Evolutionary conservation across 2,797 vertebrate genomes (phyloP).

Genomic region (Thalassophryne amazonica): DNA sequence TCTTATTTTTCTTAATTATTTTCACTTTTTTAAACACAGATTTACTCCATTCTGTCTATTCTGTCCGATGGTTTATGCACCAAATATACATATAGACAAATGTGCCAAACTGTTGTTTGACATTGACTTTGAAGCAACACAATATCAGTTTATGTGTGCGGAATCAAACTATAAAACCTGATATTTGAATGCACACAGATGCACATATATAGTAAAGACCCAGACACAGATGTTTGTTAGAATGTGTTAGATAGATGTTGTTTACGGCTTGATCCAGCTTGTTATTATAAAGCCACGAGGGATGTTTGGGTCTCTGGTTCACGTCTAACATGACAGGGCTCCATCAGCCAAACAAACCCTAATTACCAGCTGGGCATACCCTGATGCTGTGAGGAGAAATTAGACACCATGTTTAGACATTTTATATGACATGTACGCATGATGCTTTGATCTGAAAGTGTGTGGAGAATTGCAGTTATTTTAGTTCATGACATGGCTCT

Average conservation of each 20-base stretch:
- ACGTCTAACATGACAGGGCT: constrained; percentile 44
- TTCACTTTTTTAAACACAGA: neutral
- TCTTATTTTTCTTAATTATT: no score
- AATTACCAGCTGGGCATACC: constrained; percentile 25
- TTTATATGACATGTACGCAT: constrained; percentile 13
- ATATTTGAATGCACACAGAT: neutral
- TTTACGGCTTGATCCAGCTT: constrained; percentile 43
- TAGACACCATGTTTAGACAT: constrained; percentile 1
- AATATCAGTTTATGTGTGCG: neutral
- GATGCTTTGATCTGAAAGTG: constrained; percentile 10
- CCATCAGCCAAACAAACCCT: constrained; percentile 44
- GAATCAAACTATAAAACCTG: neutral
- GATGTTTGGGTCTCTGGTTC: constrained; percentile 37
- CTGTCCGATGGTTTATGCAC: constrained; percentile 3
- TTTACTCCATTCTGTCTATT: constrained; percentile 17
- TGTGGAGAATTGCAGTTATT: neutral
- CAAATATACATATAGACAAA: constrained; percentile 9
- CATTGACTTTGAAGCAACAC: constrained; percentile 9
- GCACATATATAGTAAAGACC: neutral
- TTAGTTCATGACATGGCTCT: neutral
- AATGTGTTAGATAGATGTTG: constrained; percentile 43
- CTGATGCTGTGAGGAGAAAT: constrained; percentile 5
- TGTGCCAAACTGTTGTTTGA: neutral
- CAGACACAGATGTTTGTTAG: neutral
- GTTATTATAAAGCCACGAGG: constrained; percentile 52